A percentile compares a stretch with the other conserved stretches of the same genome.
Conservation (phyloP, 37 sponge, comb jelly and placozoan genomes). For the Ianthella basta region DNA sequence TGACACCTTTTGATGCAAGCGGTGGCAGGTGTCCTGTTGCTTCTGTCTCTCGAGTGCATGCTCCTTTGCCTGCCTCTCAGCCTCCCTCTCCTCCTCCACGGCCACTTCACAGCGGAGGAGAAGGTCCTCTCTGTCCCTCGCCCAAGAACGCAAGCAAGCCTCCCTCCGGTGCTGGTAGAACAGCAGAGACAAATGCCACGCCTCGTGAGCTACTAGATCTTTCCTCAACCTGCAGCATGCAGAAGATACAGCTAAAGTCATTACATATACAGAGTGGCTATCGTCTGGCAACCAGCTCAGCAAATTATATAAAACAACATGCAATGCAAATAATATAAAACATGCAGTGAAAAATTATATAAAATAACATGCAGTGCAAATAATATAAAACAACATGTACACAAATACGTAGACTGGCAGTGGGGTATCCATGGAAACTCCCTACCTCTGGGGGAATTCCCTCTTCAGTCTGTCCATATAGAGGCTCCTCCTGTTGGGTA, state of each 20-base stretch:
- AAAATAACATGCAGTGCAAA: too few species aligned
- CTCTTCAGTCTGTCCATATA: constrained; percentile 65
- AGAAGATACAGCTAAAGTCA: background rate
- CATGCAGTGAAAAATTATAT: too few species aligned
- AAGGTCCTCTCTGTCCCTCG: constrained; percentile 32
- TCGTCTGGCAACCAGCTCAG: background rate
- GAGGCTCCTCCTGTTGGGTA: constrained; percentile 33
- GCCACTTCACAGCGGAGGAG: background rate
- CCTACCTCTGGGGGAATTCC: constrained; percentile 54
- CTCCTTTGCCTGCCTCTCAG: background rate
- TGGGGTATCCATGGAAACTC: constrained; percentile 45
- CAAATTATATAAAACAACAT: too few species aligned
- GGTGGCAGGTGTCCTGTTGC: constrained; percentile 39
- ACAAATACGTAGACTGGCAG: too few species aligned
- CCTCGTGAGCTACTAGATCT: constrained; percentile 45
- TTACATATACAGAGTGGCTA: background rate
- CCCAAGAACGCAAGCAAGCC: constrained; percentile 38
- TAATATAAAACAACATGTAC: too few species aligned
- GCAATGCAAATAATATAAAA: too few species aligned
- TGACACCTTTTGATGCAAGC: constrained; percentile 46
- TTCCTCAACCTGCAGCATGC: background rate
- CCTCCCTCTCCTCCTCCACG: constrained; percentile 31
- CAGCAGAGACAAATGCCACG: constrained; percentile 1
- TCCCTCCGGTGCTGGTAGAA: constrained; percentile 23
- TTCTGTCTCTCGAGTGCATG: background rate